Conservation (phyloP, 2,888 invertebrate species). For the Philaethria dido region DNA sequence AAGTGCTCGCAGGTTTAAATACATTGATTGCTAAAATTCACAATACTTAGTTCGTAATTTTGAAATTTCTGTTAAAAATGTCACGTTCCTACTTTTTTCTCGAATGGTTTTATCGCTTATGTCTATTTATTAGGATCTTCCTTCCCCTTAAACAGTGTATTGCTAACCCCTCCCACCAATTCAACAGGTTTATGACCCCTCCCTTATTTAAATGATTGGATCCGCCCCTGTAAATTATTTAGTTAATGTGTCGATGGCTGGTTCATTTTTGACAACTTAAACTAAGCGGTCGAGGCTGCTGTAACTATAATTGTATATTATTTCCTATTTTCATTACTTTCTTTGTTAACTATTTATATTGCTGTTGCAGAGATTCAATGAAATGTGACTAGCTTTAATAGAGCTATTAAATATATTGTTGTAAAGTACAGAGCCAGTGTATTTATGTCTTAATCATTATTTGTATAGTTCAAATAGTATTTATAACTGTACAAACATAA, state of each 20-base stretch:
- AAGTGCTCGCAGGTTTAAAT: neutral
- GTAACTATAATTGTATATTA: constrained; percentile 66
- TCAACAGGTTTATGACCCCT: constrained; percentile 24
- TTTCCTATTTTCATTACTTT: constrained; percentile 72
- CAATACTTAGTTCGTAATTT: neutral
- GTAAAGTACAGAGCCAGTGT: constrained; percentile 81
- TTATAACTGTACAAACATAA: constrained; percentile 75
- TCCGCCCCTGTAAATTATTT: constrained; percentile 62
- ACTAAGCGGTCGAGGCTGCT: constrained; percentile 57
- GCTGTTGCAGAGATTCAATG: constrained; percentile 78
- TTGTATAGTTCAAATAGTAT: constrained; percentile 83
- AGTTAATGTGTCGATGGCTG: constrained; percentile 52
- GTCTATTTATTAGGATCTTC: constrained; percentile 1
- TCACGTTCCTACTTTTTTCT: too few species aligned
- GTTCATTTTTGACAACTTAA: constrained; percentile 44
- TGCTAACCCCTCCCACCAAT: constrained; percentile 25
- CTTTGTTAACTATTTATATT: constrained; percentile 83
- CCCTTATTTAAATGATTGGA: constrained; percentile 27
- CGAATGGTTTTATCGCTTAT: neutral
- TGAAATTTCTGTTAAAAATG: neutral
- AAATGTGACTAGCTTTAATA: constrained; percentile 79
- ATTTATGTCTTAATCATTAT: constrained; percentile 82
- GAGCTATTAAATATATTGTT: constrained; percentile 80
- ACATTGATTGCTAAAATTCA: neutral
- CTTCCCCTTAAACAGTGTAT: constrained; percentile 8